Evolutionary conservation across 2,888 invertebrate genomes (phyloP), one percentile per base, ranked within the genome.

Genomic region (Pachydiplax longipennis): DNA sequence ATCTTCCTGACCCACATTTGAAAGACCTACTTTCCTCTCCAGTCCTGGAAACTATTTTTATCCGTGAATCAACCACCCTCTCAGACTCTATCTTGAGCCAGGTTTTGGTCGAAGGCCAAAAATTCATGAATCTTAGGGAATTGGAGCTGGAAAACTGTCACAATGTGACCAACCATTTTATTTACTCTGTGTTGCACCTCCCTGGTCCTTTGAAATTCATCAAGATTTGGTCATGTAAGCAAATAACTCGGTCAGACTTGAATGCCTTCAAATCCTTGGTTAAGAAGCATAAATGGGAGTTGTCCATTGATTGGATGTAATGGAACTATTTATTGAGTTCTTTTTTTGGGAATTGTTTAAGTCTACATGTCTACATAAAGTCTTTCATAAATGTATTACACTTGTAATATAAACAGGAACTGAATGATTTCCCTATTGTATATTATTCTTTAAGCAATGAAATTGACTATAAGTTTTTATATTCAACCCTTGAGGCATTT

Each of bases 21-120:
- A 87, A 87, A 61, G 61, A 37, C 12, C 61, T 87, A n/a, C 61
- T 87, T 37, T 87, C 87, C 35, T 87, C 87, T 37, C 87, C 87
- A n/a, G 87, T 61, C 31, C 37, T 87, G n/a, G 87, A 87, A 48
- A 15, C 61, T 37, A 61, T 87, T 87, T 87, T 87, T 61, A 65
- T 87, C n/a, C 65, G 65, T 35, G 87, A 87, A 18, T 87, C 87
- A 2, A 61, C 87, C 31, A 37, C 61, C 18, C 87, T 87, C 10
- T 61, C 87, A 12, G 87, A 87, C 58, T 2, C 22, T 5, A 35
- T 87, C 22, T 22, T 87, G 22, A 58, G 53, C 22, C 58, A 87
- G 53, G 87, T 87, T 22, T 87, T 87, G 65, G 37, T 35, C 3
- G n/a, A 37, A 6, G 87, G 87, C n/a, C 87, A 87, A 35, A 87